A percentile compares a stretch with the other conserved stretches of the same genome.
Conservation (phyloP, 2,113 vertebrate species). For the Pollachius pollachius region DNA sequence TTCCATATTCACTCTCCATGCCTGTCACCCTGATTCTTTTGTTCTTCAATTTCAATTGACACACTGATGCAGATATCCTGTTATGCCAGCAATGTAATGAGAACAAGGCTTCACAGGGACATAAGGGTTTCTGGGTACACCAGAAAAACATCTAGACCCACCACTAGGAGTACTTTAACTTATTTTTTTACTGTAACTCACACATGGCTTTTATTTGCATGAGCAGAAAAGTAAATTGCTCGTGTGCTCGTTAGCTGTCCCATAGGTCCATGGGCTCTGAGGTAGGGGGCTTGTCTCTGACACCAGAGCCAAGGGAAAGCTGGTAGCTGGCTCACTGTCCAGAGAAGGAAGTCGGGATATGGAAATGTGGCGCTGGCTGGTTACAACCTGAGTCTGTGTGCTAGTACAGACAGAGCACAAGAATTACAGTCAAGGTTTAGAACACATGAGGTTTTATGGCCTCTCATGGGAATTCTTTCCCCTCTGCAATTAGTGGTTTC, state of each 20-base stretch:
- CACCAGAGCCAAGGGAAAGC: slow-evolving; percentile 1
- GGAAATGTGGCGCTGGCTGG: slow-evolving; percentile 28
- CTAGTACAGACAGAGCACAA: slow-evolving; percentile 14
- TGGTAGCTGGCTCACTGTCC: slow-evolving; percentile 44
- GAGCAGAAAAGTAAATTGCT: not conserved
- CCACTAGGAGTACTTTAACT: not conserved
- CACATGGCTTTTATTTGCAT: not conserved
- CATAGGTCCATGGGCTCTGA: slow-evolving; percentile 1
- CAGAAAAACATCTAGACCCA: not conserved
- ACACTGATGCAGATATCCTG: not conserved
- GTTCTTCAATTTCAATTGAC: not conserved
- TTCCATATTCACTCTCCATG: not conserved
- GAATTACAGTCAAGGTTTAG: slow-evolving; percentile 13
- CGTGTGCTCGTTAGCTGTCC: not conserved
- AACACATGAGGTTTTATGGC: slow-evolving; percentile 16
- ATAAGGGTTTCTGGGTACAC: not conserved
- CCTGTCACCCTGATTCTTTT: not conserved
- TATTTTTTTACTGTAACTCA: too few species aligned
- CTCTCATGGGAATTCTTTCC: slow-evolving; percentile 12
- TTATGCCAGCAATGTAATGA: not conserved
- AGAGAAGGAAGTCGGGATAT: slow-evolving; percentile 46
- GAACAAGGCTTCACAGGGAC: too few species aligned
- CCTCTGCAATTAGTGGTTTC: slow-evolving; percentile 10
- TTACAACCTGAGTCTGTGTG: slow-evolving; percentile 34
- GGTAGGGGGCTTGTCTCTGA: slow-evolving; percentile 8